phyloP scores from a whole-genome alignment of 2,113 vertebrate genomes.

The Rhinichthys klamathensis region DNA sequence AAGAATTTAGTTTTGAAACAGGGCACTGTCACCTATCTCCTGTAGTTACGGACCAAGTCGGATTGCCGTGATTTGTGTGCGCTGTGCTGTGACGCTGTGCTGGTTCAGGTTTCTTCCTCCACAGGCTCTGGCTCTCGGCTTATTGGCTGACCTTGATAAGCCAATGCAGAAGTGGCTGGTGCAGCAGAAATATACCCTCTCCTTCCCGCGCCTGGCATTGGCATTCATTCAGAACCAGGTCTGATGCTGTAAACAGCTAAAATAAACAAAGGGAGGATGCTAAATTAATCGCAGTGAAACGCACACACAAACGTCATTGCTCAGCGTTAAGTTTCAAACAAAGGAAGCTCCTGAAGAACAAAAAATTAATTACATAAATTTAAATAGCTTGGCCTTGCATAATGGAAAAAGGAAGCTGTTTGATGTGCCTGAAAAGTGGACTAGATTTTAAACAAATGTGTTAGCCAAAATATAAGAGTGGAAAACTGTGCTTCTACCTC shows the following conservation, averaged over 20 bases:
- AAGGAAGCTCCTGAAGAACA: neutral
- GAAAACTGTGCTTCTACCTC: neutral
- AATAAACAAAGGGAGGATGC: slow-evolving; percentile 22
- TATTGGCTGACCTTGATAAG: slow-evolving; percentile 61
- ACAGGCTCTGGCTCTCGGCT: slow-evolving; percentile 48
- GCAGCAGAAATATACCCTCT: slow-evolving; percentile 55
- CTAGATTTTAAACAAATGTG: neutral
- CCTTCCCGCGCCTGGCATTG: slow-evolving; percentile 28
- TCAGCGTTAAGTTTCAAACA: neutral
- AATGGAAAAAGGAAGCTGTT: slow-evolving; percentile 5
- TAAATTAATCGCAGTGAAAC: slow-evolving; percentile 24
- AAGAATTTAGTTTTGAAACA: slow-evolving; percentile 12
- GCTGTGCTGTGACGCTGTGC: slow-evolving; percentile 41
- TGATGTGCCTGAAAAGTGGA: slow-evolving; percentile 6
- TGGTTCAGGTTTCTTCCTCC: slow-evolving; percentile 61
- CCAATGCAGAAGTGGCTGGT: slow-evolving; percentile 50
- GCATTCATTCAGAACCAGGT: slow-evolving; percentile 27
- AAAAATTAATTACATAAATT: neutral
- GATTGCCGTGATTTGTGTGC: slow-evolving; percentile 21
- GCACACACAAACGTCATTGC: neutral
- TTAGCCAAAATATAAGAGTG: neutral
- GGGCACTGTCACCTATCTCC: slow-evolving; percentile 29
- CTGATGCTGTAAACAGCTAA: slow-evolving; percentile 42
- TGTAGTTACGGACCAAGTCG: slow-evolving; percentile 11
- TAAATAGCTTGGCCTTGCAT: slow-evolving; percentile 3